A percentile compares a stretch with the other conserved stretches of the same genome.
Conservation (phyloP, 1,140 invertebrate species). For the Ceratosolen solmsi region DNA sequence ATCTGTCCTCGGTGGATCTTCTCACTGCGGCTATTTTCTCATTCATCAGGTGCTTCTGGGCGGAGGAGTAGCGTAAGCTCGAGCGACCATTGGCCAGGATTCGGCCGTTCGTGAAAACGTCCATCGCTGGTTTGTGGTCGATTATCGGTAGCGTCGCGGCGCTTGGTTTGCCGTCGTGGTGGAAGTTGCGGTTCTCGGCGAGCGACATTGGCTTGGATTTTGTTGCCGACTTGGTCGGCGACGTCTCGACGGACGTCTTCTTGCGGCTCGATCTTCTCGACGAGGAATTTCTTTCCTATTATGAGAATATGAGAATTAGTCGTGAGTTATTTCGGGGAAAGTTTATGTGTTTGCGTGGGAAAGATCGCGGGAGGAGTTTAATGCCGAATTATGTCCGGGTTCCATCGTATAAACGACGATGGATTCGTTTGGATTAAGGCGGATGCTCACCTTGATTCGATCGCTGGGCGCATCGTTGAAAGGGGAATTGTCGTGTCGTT, state of each 20-base stretch:
- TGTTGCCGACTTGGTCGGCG: conserved; percentile 57
- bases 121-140: conserved; percentile 56
- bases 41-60: conserved; percentile 73
- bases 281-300: conserved; percentile 44
- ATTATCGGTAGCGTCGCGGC: conserved; percentile 53
- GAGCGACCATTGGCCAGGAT: conserved; percentile 65
- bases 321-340: too few species aligned
- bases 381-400: background rate
- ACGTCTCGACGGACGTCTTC: conserved; percentile 54
- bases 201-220: conserved; percentile 53
- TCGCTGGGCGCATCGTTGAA: conserved; percentile 7
- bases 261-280: conserved; percentile 61
- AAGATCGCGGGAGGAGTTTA: too few species aligned
- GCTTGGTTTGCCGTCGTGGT: background rate
- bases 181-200: conserved; percentile 53
- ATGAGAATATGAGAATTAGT: too few species aligned
- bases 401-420: too few species aligned
- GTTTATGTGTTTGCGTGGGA: too few species aligned
- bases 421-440: too few species aligned
- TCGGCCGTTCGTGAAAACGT: conserved; percentile 62
- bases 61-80: conserved; percentile 69
- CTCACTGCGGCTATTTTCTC: conserved; percentile 70
- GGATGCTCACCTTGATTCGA: conserved; percentile 29
- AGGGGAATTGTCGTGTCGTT: conserved; percentile 15
- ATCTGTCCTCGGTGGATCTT: conserved; percentile 59